Conservation (phyloP, 2,888 invertebrate genomes). For the Polymixis lichenea region DNA sequence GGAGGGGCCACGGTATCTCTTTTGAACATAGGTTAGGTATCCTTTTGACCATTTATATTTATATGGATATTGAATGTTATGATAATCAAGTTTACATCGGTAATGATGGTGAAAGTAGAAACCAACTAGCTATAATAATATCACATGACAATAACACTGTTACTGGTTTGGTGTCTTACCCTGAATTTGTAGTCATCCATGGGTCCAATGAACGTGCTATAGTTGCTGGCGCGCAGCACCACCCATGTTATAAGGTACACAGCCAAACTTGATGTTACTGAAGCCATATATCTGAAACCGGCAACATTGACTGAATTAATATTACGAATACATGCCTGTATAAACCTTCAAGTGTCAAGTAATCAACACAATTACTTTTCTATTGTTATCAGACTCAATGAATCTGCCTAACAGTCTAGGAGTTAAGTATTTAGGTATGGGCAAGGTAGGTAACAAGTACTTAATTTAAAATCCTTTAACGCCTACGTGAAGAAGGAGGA, state of each 20-base stretch:
- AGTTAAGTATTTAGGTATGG: not conserved
- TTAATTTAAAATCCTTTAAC: no score
- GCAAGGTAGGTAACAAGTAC: not conserved
- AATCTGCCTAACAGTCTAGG: no score
- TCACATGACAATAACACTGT: not conserved
- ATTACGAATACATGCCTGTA: not conserved
- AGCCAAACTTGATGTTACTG: slow-evolving; percentile 95
- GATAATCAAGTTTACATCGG: slow-evolving; percentile 6
- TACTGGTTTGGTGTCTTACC: slow-evolving; percentile 81
- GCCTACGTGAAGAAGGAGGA: no score
- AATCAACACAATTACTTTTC: no score
- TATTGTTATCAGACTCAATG: no score
- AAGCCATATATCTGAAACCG: slow-evolving; percentile 95
- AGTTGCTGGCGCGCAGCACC: slow-evolving; percentile 90
- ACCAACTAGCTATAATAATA: not conserved
- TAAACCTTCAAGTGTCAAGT: no score
- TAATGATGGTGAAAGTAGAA: slow-evolving; percentile 27
- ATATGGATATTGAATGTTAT: no score
- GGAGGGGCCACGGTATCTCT: no score
- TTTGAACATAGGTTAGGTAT: no score
- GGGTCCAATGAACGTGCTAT: slow-evolving; percentile 91
- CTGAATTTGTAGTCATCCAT: slow-evolving; percentile 93
- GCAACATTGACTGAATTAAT: slow-evolving; percentile 1
- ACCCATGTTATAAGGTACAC: slow-evolving; percentile 96
- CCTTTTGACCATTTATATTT: no score